Base-by-base conservation (phyloP, 2,888 invertebrate species). In the Antheraea yamamai region DNA sequence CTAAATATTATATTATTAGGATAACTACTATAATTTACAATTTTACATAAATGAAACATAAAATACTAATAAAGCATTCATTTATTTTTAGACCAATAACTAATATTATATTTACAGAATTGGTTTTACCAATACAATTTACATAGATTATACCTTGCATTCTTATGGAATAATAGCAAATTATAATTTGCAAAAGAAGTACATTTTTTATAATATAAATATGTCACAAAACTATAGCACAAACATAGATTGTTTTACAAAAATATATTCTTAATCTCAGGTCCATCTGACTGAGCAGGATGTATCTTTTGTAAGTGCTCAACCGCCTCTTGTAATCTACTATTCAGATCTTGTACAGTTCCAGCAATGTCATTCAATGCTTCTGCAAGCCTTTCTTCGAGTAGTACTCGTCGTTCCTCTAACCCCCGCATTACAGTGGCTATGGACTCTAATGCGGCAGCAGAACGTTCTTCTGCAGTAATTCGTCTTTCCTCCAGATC, bases 381-480 rank as follows among this genome's bases (percentile, higher is more conserved):
- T 75, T 91, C 89, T 4, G 88, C 88, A 77, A 92, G 84, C 73
- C 91, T 82, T 47, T 89, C 88, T 39, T 93, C 92, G 1, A 92
- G 81, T 61, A 87, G 74, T 0, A 82, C 82, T 10, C 90, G 83
- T 14, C 92, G 82, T 75, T 91, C 89, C 73, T 92, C 93, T 74
- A 92, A 92, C 3, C 82, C 77, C 47, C 82, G 87, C 88, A 93
- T 89, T 2, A 88, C 81, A 2, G 81, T 80, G 14, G 91, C 91
- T 73, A 93, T 92, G 8, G 92, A 86, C 75, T 90, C 89, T 30
- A 94, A 75, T 0, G 94, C 93, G 4, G 84, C 86, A 0, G 94
- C 94, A 84, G 91, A 90, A 26, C 93, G 85, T 78, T 94, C 94
- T 73, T 93, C 90, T 2, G 92, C 91, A 74, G 90, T 87, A 78